Evolutionary conservation across 2,888 invertebrate genomes (phyloP).

Genomic region (Cephus pygmeus): DNA sequence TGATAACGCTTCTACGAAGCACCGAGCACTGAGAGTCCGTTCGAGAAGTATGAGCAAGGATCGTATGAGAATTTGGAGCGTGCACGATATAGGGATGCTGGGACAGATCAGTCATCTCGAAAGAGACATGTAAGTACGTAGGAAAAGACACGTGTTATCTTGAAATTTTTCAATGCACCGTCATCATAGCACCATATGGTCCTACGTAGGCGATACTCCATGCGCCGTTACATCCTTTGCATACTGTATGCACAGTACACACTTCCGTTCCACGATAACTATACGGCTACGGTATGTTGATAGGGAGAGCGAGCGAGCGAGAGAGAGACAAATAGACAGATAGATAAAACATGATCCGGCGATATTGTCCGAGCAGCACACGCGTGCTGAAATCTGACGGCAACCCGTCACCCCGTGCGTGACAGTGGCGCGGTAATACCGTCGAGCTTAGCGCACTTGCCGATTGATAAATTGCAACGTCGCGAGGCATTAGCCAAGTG

Average conservation of each 20-base stretch:
- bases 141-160: background rate
- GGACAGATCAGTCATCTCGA: background rate
- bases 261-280: background rate
- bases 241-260: too few species aligned
- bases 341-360: background rate
- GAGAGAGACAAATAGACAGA: background rate
- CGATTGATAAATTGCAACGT: background rate
- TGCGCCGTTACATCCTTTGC: background rate
- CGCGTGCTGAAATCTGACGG: constrained; percentile 45
- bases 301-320: background rate
- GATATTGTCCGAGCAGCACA: constrained; percentile 20
- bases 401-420: background rate
- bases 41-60: background rate
- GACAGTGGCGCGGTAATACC: background rate
- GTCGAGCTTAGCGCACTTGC: background rate
- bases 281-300: background rate
- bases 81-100: background rate
- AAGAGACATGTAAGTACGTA: background rate
- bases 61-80: background rate
- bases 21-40: background rate
- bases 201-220: background rate
- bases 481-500: background rate
- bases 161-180: background rate
- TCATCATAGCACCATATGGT: background rate
- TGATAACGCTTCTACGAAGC: background rate